Evolutionary conservation across 2,797 vertebrate genomes (phyloP).

Genomic region (Falco berigora): DNA sequence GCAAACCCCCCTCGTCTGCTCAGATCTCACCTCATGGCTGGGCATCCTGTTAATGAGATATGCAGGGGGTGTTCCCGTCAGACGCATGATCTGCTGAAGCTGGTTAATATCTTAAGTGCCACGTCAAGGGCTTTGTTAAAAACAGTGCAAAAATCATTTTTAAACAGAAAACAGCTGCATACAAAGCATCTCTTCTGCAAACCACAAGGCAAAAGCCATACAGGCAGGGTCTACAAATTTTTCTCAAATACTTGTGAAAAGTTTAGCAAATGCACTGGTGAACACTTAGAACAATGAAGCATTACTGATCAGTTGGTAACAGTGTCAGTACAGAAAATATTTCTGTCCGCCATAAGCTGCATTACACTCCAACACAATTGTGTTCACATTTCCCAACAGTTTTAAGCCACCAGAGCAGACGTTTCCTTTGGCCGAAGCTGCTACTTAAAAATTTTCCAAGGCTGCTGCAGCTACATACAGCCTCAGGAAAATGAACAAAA

Average conservation of each 20-base stretch:
- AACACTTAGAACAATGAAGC: background rate
- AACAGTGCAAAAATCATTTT: slow-evolving; percentile 64
- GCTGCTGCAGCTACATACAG: background rate
- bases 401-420: background rate
- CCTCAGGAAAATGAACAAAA: background rate
- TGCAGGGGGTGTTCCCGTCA: slow-evolving; percentile 96
- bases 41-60: slow-evolving; percentile 99
- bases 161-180: slow-evolving; percentile 58
- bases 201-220: slow-evolving; percentile 22
- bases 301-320: background rate
- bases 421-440: background rate
- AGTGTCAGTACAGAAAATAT: background rate
- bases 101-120: slow-evolving; percentile 98
- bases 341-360: background rate
- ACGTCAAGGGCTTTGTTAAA: slow-evolving; percentile 90
- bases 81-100: slow-evolving; percentile 99
- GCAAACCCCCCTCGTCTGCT: slow-evolving; percentile 30
- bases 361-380: background rate
- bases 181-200: slow-evolving; percentile 39
- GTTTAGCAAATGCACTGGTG: background rate
- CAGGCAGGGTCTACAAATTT: background rate
- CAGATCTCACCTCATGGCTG: slow-evolving; percentile 95
- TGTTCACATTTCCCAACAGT: background rate
- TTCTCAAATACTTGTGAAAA: background rate
- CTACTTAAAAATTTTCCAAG: background rate